Evolutionary conservation across 2,888 invertebrate genomes (phyloP), one percentile per base, ranked within the genome.

Genomic region (Andricus curvator): DNA sequence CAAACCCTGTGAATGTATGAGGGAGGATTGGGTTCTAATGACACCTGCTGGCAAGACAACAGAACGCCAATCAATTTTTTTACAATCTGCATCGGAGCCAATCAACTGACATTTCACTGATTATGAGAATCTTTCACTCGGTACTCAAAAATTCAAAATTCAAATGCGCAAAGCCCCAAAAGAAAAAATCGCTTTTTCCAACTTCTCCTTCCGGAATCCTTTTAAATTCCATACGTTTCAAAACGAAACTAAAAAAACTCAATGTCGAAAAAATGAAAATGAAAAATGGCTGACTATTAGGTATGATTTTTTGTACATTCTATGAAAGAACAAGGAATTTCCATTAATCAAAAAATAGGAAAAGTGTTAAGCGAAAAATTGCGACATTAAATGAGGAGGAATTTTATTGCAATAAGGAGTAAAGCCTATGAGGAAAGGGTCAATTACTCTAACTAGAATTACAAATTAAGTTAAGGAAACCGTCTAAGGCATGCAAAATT

Each of bases 1-100:
- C 94, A 94, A 90, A 94, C 93, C 93, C 93, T 94, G 93, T 94
- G 94, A 89, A 94, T 91, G 90, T 91, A 89, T 91, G 89, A 90
- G 90, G 91, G 88, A 90, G 90, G 89, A 90, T 89, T 91, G 85
- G 90, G 88, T 86, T 91, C 91, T 90, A 92, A 92, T 90, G 91
- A 89, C 87, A 92, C 92, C 92, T 92, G 92, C 91, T 88, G 91
- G 90, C 90, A 91, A 91, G 91, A 92, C 87, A 92, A 91, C 85
- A 91, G 87, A 91, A 90, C 86, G 89, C 89, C 88, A 88, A 90
- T 90, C 86, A 88, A 78, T 78, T 66, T 78, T 37, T 70, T 37
- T 60, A 60, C 37, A 74, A 74, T 74, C 56, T 74, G 51, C 74
- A 56, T 74, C 56, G 56, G 51, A 56, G 74, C 74, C 74, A 60